These are phyloP conservation scores for Antitype chi DNA, from an alignment of 2,888 invertebrate species.

Conservation along the genomic window DNA sequence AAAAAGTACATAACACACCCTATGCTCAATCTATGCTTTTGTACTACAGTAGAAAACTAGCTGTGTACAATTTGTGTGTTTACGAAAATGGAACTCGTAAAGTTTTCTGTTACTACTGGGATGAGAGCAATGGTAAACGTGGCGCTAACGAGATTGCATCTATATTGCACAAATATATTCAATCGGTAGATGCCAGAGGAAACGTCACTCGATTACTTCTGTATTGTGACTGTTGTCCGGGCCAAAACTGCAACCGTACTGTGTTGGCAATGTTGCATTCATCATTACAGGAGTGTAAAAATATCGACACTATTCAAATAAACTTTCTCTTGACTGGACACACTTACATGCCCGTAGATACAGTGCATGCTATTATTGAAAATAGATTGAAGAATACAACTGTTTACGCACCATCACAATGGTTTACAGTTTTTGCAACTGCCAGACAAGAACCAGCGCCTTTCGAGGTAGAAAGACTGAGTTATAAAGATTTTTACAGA, in stretches of 20 bases:
- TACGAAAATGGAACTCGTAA: constrained; percentile 33
- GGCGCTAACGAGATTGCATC: constrained; percentile 17
- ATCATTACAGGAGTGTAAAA: constrained; percentile 41
- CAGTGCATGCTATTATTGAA: constrained; percentile 69
- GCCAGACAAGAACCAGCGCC: constrained; percentile 1
- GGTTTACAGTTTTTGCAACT: constrained; percentile 66
- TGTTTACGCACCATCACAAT: constrained; percentile 71
- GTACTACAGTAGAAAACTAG: constrained; percentile 39
- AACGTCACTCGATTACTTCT: constrained; percentile 12
- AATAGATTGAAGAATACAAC: constrained; percentile 60
- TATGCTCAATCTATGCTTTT: constrained; percentile 40
- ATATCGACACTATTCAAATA: constrained; percentile 61
- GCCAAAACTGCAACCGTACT: constrained; percentile 67
- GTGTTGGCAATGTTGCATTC: constrained; percentile 46
- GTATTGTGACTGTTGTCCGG: constrained; percentile 21
- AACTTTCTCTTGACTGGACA: constrained; percentile 69
- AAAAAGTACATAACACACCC: constrained; percentile 49
- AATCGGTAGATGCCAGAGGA: constrained; percentile 16
- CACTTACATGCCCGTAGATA: constrained; percentile 74
- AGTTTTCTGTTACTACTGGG: constrained; percentile 23
- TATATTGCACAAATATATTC: constrained; percentile 23
- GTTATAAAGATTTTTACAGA: constrained; percentile 58
- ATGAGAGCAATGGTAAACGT: constrained; percentile 17
- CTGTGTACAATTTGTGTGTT: constrained; percentile 27
- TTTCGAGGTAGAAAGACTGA: constrained; percentile 4